Percentiles rank a stretch among this genome's conserved stretches.
Evolutionary conservation across 2,888 invertebrate species (phyloP).

Genomic region (Pachydiplax longipennis): DNA sequence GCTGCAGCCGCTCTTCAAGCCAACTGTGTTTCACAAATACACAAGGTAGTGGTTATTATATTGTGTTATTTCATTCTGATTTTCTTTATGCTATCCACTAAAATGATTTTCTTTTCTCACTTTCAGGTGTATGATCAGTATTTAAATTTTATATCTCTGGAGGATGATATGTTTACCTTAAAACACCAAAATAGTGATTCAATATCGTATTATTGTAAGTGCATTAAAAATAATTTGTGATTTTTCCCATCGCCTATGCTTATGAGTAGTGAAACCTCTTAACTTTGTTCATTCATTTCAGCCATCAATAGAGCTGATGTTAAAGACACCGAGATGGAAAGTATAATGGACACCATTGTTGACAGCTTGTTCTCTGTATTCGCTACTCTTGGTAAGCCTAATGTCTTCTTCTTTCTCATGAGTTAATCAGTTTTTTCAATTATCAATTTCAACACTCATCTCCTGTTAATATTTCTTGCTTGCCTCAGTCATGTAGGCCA

Average conservation of each 20-base stretch:
- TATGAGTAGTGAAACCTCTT: background rate
- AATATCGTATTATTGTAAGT: slow-evolving; percentile 89
- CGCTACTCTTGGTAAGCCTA: slow-evolving; percentile 86
- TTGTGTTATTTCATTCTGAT: background rate
- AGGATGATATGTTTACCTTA: slow-evolving; percentile 95
- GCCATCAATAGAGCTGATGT: slow-evolving; percentile 94
- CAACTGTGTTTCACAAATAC: slow-evolving; percentile 88
- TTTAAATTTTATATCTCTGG: slow-evolving; percentile 96
- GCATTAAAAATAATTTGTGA: background rate
- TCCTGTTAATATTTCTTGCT: background rate
- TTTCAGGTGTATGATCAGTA: slow-evolving; percentile 93
- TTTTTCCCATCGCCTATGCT: no score
- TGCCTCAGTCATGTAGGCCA: background rate
- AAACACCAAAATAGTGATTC: slow-evolving; percentile 91
- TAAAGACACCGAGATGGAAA: slow-evolving; percentile 94
- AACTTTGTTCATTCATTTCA: slow-evolving; percentile 59
- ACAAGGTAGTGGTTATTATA: slow-evolving; percentile 69
- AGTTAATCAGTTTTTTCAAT: background rate
- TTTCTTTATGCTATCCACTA: background rate
- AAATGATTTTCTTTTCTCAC: background rate
- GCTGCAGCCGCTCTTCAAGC: slow-evolving; percentile 91
- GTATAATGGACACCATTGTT: slow-evolving; percentile 91
- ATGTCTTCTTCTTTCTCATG: background rate
- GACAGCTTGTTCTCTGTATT: slow-evolving; percentile 97
- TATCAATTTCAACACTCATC: background rate